These are phyloP conservation scores for Rhinoraja longicauda DNA, from an alignment of 2,797 vertebrate genomes.

Conservation along the genomic window DNA sequence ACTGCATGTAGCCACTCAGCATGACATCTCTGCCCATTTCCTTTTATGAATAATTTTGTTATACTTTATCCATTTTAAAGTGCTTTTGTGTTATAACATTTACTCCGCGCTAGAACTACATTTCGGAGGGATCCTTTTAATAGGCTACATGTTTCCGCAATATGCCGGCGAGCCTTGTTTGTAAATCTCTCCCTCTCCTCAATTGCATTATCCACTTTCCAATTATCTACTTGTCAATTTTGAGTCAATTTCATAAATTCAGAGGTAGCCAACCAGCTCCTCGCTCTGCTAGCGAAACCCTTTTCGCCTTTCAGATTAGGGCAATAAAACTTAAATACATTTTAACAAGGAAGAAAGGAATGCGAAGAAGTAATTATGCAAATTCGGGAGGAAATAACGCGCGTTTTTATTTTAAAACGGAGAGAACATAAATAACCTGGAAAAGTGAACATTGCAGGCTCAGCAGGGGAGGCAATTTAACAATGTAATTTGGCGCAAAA, in stretches of 20 bases:
- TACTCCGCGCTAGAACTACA: slow-evolving; percentile 48
- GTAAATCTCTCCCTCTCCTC: slow-evolving; percentile 43
- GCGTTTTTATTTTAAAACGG: slow-evolving; percentile 4
- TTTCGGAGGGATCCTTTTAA: slow-evolving; percentile 60
- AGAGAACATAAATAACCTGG: background rate
- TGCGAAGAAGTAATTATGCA: slow-evolving; percentile 27
- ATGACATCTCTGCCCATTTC: slow-evolving; percentile 60
- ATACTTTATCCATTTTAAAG: slow-evolving; percentile 65
- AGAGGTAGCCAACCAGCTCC: slow-evolving; percentile 31
- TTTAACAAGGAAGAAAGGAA: slow-evolving; percentile 2
- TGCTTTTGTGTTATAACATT: slow-evolving; percentile 62
- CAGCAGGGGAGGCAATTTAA: background rate
- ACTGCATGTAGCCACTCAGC: slow-evolving; percentile 64
- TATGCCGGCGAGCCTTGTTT: slow-evolving; percentile 52
- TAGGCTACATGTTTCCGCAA: slow-evolving; percentile 55
- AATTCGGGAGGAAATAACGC: background rate
- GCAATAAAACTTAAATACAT: slow-evolving; percentile 30
- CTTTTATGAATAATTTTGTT: slow-evolving; percentile 75
- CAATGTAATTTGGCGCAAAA: background rate
- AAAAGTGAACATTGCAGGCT: background rate
- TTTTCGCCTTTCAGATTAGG: background rate
- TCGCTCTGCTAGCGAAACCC: background rate
- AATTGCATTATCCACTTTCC: slow-evolving; percentile 29
- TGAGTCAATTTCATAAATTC: slow-evolving; percentile 32
- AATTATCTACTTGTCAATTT: slow-evolving; percentile 39